Evolutionary conservation across 2,888 invertebrate genomes (phyloP), one percentile per base, ranked within the genome.

Genomic region (Drosophila meridionalis): DNA sequence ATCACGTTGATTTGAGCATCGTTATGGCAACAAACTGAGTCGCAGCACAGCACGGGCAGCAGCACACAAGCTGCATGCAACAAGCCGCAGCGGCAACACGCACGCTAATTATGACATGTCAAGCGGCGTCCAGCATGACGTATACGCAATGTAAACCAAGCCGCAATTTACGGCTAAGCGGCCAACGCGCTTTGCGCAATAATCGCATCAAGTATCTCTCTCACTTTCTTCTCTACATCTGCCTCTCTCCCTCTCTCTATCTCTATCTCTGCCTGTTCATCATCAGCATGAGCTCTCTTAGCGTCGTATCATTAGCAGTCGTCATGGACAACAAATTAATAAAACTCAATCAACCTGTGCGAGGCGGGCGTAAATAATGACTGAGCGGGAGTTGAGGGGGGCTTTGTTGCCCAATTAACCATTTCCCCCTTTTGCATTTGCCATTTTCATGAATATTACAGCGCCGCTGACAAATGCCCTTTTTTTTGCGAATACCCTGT

Each of bases 1-100:
- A 91, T 92, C 92, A 89, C 91, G 89, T 90, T 87, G 91, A 85
- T 87, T 80, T 82, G 83, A 77, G 74, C 83, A 77, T 86, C 77
- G 82, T 84, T 86, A 76, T 77, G 82, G 74, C 69, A 52, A 73
- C 67, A 72, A 80, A 76, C 73, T 60, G 72, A 38, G 78, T 60
- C 50, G 61, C 65, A 14, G 14, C 48, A 14, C 59, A 20, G 20
- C 36, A 26, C n/a, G 8, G 58, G 36, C 50, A 48, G 69, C 69
- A 78, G 11, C 56, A 30, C 40, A 30, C 56, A 30, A 59, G 50
- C 38, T 53, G 40, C 56, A 52, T 66, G 42, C 50, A 36, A 61
- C 63, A 57, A 43, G 47, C 42, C 26, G 52, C 69, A 28, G 42
- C 36, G 45, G 43, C 61, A 55, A 55, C 70, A 62, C 61, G 65